A percentile compares a stretch with the other conserved stretches of the same genome.
These are phyloP conservation scores for Eclectus roratus DNA, from an alignment of 2,113 vertebrate genomes.

Conservation along the genomic window DNA sequence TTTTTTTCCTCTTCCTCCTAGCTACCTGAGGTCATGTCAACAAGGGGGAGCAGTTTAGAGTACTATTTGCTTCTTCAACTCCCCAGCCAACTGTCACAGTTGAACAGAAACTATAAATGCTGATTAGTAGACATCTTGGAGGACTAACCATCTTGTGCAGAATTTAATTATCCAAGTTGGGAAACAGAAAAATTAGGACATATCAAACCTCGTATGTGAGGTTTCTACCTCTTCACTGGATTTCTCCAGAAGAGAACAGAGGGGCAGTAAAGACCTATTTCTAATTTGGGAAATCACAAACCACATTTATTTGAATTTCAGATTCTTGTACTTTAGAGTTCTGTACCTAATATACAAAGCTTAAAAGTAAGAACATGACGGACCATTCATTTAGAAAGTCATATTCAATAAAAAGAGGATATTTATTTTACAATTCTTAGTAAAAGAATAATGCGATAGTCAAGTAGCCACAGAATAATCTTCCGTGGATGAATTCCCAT, in stretches of 20 bases:
- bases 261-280: not conserved
- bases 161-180: not conserved
- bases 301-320: not conserved
- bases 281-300: not conserved
- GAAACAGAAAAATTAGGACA: not conserved
- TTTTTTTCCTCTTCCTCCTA: not conserved
- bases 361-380: not conserved
- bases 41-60: not conserved
- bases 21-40: slow-evolving; percentile 11
- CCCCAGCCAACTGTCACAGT: not conserved
- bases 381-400: not conserved
- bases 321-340: not conserved
- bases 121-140: not conserved
- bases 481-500: not conserved
- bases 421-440: not conserved
- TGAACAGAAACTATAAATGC: slow-evolving; percentile 7
- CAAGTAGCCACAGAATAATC: not conserved
- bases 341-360: not conserved
- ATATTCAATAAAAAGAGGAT: not conserved
- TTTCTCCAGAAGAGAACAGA: not conserved
- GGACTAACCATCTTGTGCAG: not conserved
- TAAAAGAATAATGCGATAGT: not conserved
- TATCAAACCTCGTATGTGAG: not conserved
- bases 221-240: not conserved
- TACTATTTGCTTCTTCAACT: not conserved